Base-by-base conservation (phyloP, 2,888 invertebrate species). In the Meloe dianella region DNA sequence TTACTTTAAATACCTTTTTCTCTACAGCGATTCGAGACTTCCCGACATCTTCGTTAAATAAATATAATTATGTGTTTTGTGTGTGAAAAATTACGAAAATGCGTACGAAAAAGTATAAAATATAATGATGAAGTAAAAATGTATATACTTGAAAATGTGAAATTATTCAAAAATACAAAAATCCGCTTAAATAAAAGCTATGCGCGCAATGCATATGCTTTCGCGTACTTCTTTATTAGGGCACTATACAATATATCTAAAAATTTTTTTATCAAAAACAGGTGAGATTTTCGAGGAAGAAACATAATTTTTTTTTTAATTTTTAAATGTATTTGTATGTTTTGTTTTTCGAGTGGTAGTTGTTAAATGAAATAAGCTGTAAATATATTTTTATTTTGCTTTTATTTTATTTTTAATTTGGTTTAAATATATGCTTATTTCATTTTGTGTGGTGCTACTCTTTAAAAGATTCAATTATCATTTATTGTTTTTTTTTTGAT, bases 161-260 rank as follows among this genome's bases (percentile, higher is more conserved):
- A 74, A 75, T 75, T 70, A 73, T 69, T 65, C 69, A 74, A 24
- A 22, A 17, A 51, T 51, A 14, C 12, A 35, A 47, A 47, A 22
- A 67, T 63, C 76, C 81, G 80, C 79, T 75, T 71, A 67, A 68
- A 72, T 72, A 77, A 69, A 80, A 81, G 83, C 83, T 80, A 76
- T 83, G 84, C 83, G 84, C 84, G 84, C 83, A 84, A 84, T 84
- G 84, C 84, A 84, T 77, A 80, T 74, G 81, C 83, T 82, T 80
- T 80, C 84, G 84, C 82, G 84, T 78, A 75, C 78, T 79, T 3
- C 27, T 79, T 77, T 41, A n/a, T 63, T 29, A 63, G 38, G 35
- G 60, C 56, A 63, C 41, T 60, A 65, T 59, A 57, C 41, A 61
- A 12, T n/a, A 54, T 54, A 54, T 24, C 54, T 24, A 54, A 54